Evolutionary conservation across 2,113 vertebrate species (phyloP), one percentile per base, ranked within the genome.

Genomic region (Scolopax mira): DNA sequence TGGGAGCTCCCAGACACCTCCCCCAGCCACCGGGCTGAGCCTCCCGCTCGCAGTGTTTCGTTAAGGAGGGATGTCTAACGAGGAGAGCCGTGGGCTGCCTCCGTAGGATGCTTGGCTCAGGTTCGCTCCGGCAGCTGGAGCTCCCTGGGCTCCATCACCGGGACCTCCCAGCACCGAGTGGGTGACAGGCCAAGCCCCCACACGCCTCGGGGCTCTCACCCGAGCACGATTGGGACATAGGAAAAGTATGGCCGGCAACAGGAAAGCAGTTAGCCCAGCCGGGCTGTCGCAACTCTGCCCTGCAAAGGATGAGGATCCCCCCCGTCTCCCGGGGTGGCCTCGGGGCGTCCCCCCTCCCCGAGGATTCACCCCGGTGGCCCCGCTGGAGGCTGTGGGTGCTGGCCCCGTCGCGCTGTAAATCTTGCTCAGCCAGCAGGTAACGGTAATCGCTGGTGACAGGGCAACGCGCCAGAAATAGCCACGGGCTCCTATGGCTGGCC

Each of bases 31-130:
- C 6, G 0, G 39, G 31, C 31, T 3, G 39, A 54, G 39, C 13
- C 10, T 2, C 2, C 1, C 15, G 18, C 10, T 7, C 13, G 12
- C n/a, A 6, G 3, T 24, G 1, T 11, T 31, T 35, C 33, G 0
- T 35, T 23, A 35, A 18, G 31, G 33, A 30, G 33, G 19, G 78
- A 44, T 0, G 13, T 16, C 13, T 6, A 6, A 17, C 1, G 12
- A 14, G 6, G 17, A 13, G 65, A 33, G 65, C 27, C 3, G 1
- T 1, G 5, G 52, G 28, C 10, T 6, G 42, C 3, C 42, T 48
- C 13, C 10, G n/a, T 16, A 10, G 4, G 10, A 4, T 7, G 42
- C n/a, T 58, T 4, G 2, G 22, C 18, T 51, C 44, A 9, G 23
- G 10, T 23, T n/a, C 10, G 65, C 44, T 9, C 39, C 9, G 0